These are phyloP conservation scores for Myanophis thanlyinensis DNA, from an alignment of 2,113 vertebrate genomes.

Conservation along the genomic window DNA sequence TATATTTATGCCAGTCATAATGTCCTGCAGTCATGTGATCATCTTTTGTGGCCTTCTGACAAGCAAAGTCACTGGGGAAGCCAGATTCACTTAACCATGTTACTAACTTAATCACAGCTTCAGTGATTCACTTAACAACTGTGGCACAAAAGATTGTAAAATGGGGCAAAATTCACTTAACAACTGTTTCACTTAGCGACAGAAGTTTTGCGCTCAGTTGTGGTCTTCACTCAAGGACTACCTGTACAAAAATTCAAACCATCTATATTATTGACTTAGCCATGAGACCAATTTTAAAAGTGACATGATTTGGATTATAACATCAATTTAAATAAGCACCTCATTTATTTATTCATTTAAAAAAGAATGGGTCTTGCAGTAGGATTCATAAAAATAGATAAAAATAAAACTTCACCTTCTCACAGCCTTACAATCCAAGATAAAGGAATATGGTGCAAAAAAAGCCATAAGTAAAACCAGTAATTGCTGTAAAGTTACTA, in stretches of 20 bases:
- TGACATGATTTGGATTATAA: background rate
- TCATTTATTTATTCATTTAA: background rate
- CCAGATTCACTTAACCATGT: background rate
- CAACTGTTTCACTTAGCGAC: background rate
- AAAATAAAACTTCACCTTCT: background rate
- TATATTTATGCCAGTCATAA: background rate
- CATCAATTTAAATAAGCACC: background rate
- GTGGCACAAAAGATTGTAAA: background rate
- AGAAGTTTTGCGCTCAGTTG: background rate
- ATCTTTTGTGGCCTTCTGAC: background rate
- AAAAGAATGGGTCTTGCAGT: background rate
- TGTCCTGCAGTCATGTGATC: background rate
- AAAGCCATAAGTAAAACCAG: background rate
- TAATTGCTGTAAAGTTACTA: background rate
- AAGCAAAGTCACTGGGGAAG: background rate
- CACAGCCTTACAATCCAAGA: background rate
- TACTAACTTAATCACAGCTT: background rate
- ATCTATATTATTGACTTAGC: background rate
- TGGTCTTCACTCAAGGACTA: background rate
- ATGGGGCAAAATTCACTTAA: background rate
- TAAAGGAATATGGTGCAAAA: background rate
- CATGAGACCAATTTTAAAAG: background rate
- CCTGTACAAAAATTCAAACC: background rate
- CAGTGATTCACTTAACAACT: background rate
- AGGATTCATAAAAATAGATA: background rate